These are phyloP conservation scores for Neolamprologus fasciatus DNA, from an alignment of 2,113 vertebrate genomes.

Conservation along the genomic window DNA sequence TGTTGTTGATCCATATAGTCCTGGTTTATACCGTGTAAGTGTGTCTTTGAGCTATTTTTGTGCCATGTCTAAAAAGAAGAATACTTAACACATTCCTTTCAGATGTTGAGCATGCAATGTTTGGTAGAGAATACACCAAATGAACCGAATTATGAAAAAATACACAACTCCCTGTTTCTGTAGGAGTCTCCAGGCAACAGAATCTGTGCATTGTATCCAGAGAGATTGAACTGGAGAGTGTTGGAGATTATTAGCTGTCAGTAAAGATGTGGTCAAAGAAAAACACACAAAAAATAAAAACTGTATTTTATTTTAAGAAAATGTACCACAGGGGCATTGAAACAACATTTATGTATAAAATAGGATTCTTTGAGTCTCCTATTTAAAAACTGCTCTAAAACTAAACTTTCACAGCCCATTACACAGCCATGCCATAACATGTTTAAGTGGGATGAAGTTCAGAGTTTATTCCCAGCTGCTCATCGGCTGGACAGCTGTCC, in stretches of 20 bases:
- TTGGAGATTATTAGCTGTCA: background rate
- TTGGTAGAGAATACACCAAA: slow-evolving; percentile 14
- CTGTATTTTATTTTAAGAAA: background rate
- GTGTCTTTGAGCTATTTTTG: slow-evolving; percentile 50
- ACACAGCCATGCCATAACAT: background rate
- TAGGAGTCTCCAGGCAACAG: slow-evolving; percentile 57
- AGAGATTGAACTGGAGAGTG: background rate
- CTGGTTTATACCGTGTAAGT: slow-evolving; percentile 36
- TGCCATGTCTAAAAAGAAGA: slow-evolving; percentile 2
- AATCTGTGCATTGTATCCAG: slow-evolving; percentile 45
- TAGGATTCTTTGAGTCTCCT: background rate
- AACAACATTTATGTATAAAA: background rate
- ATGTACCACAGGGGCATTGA: background rate
- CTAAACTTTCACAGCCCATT: background rate
- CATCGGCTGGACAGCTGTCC: background rate
- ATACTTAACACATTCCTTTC: slow-evolving; percentile 51
- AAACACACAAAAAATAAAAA: background rate
- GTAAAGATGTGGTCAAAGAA: background rate
- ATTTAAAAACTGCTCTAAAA: background rate
- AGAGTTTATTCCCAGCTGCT: background rate
- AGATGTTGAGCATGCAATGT: slow-evolving; percentile 53
- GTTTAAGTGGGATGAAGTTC: background rate
- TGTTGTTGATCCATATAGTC: slow-evolving; percentile 45
- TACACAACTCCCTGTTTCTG: slow-evolving; percentile 36
- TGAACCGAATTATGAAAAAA: background rate